Evolutionary conservation across 64 coral and sea anemone genomes (phyloP).

Genomic region (Astreopora myriophthalma): DNA sequence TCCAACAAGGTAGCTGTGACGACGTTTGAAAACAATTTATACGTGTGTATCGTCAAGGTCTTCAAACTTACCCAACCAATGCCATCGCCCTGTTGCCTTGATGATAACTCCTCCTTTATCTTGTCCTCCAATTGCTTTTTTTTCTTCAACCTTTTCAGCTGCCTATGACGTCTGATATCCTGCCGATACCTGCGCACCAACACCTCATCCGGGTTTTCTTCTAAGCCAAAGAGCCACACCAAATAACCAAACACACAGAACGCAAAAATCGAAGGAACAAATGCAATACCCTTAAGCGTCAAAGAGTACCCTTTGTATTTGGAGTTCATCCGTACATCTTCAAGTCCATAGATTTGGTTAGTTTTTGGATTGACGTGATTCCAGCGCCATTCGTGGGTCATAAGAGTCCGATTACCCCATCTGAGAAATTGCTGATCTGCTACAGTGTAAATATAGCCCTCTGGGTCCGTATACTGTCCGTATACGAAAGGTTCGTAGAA

Average conservation of each 20-base stretch:
- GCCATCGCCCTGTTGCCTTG: neutral
- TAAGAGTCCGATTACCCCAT: slow-evolving; percentile 60
- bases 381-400: slow-evolving; percentile 84
- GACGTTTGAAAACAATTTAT: neutral
- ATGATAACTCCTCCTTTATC: neutral
- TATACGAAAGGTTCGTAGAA: slow-evolving; percentile 81
- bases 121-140: slow-evolving; percentile 11
- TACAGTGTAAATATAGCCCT: slow-evolving; percentile 82
- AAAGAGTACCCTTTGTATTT: slow-evolving; percentile 86
- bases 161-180: slow-evolving; percentile 77
- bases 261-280: slow-evolving; percentile 70
- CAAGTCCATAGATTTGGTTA: slow-evolving; percentile 73
- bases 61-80: slow-evolving; percentile 16
- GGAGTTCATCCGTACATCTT: slow-evolving; percentile 77
- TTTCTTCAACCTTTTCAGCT: slow-evolving; percentile 65
- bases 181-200: slow-evolving; percentile 74
- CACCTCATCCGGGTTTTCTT: slow-evolving; percentile 87
- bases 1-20: neutral
- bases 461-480: slow-evolving; percentile 80
- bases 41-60: neutral
- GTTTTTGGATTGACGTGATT: slow-evolving; percentile 82
- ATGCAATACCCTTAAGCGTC: slow-evolving; percentile 83
- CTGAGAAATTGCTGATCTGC: slow-evolving; percentile 82
- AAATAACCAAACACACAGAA: slow-evolving; percentile 90
- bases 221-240: slow-evolving; percentile 84